phyloP scores from a whole-genome alignment of 2,888 invertebrate species.

The Pediacus dermestoides region DNA sequence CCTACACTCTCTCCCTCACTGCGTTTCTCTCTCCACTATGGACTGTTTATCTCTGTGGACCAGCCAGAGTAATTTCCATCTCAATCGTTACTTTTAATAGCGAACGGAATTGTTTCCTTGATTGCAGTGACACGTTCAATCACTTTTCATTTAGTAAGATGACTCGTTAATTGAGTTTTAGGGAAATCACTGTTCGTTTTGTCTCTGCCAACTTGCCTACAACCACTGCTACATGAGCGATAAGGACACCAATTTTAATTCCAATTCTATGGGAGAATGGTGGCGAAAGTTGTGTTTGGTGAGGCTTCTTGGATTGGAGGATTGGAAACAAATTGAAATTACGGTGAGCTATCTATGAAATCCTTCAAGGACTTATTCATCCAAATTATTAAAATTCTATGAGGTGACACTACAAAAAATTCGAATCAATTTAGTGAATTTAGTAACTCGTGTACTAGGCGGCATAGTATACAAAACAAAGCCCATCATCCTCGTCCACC shows the following conservation, averaged over 20 bases:
- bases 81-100: conserved; percentile 53
- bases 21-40: conserved; percentile 37
- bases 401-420: too few species aligned
- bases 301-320: too few species aligned
- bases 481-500: too few species aligned
- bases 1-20: conserved; percentile 33
- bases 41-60: conserved; percentile 49
- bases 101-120: conserved; percentile 50
- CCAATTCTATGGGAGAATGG: conserved; percentile 10
- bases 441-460: too few species aligned
- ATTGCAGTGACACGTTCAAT: conserved; percentile 52
- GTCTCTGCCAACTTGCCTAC: conserved; percentile 35
- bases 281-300: too few species aligned
- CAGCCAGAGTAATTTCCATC: conserved; percentile 52
- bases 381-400: too few species aligned
- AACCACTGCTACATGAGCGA: conserved; percentile 39
- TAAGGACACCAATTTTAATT: conserved; percentile 31
- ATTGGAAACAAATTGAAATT: too few species aligned
- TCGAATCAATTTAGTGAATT: too few species aligned
- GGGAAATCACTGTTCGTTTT: conserved; percentile 43
- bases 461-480: too few species aligned
- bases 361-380: too few species aligned
- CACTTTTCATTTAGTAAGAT: conserved; percentile 52
- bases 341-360: too few species aligned
- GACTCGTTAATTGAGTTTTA: conserved; percentile 51